Evolutionary conservation across 2,797 vertebrate genomes (phyloP).

Genomic region (Liparis tanakae): DNA sequence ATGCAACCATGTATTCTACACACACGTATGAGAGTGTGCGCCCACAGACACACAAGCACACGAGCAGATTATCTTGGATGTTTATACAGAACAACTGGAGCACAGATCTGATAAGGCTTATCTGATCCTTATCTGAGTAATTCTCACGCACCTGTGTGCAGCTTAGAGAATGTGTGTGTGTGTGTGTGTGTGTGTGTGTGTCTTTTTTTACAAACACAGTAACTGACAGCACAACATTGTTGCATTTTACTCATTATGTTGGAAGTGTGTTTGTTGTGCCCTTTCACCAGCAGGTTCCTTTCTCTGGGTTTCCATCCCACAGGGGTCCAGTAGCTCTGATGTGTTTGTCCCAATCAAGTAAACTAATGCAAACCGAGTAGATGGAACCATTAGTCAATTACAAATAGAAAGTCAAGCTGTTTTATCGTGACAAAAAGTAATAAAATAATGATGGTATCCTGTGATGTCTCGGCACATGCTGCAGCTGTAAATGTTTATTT

Average conservation of each 20-base stretch:
- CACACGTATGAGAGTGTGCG: not conserved
- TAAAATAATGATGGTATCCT: conserved; percentile 17
- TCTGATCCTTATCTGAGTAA: conserved; percentile 83
- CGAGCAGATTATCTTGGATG: conserved; percentile 67
- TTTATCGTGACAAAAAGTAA: conserved; percentile 3
- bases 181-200: conserved; percentile 7
- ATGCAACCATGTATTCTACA: conserved; percentile 57
- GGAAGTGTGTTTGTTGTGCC: conserved; percentile 2
- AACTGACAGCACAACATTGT: conserved; percentile 7
- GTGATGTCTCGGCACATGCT: conserved; percentile 20
- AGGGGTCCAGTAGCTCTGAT: not conserved
- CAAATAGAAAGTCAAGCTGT: conserved; percentile 13
- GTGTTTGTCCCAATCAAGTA: conserved; percentile 8
- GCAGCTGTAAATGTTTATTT: conserved; percentile 29
- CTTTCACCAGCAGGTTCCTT: conserved; percentile 26
- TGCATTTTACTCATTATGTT: conserved; percentile 22
- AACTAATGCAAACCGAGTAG: not conserved
- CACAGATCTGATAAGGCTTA: conserved; percentile 80
- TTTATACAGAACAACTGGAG: conserved; percentile 84
- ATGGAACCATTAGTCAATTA: conserved; percentile 1
- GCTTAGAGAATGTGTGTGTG: not conserved
- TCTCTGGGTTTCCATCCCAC: conserved; percentile 3
- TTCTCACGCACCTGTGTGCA: conserved; percentile 75
- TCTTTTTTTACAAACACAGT: not conserved
- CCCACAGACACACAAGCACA: conserved; percentile 22